These are phyloP conservation scores for Drosophila lacicola DNA, from an alignment of 2,888 invertebrate species.

Conservation along the genomic window DNA sequence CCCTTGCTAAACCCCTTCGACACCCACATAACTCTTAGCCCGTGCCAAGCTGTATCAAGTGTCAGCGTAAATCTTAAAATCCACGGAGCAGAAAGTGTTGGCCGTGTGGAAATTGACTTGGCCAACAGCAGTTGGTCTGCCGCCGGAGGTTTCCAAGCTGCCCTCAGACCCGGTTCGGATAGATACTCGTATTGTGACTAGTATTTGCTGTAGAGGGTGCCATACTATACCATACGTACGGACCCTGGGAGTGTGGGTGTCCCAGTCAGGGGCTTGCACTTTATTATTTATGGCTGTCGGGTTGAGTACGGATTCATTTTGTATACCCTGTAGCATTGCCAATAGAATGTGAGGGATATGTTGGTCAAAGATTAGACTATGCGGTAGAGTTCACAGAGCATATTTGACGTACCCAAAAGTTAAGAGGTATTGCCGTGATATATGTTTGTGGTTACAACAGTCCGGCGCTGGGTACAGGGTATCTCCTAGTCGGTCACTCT, in stretches of 20 bases:
- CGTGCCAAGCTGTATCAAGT: slow-evolving; percentile 51
- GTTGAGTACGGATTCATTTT: slow-evolving; percentile 73
- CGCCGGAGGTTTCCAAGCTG: slow-evolving; percentile 34
- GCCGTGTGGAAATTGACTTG: slow-evolving; percentile 67
- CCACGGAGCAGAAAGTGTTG: slow-evolving; percentile 75
- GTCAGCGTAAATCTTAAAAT: slow-evolving; percentile 79
- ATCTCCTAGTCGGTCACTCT: not conserved
- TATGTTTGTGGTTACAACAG: too few species aligned
- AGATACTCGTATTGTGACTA: slow-evolving; percentile 23
- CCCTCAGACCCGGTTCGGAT: slow-evolving; percentile 7
- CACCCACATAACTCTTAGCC: not conserved
- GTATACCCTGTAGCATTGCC: not conserved
- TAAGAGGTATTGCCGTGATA: too few species aligned
- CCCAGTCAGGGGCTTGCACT: slow-evolving; percentile 55
- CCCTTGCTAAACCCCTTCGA: not conserved
- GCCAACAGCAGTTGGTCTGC: slow-evolving; percentile 41
- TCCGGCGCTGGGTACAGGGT: too few species aligned
- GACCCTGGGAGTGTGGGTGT: not conserved
- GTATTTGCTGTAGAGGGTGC: slow-evolving; percentile 53
- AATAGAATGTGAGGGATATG: too few species aligned
- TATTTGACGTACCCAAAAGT: too few species aligned
- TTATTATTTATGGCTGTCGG: slow-evolving; percentile 78
- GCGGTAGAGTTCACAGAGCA: too few species aligned
- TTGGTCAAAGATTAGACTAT: too few species aligned
- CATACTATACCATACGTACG: slow-evolving; percentile 2